A percentile compares a stretch with the other conserved stretches of the same genome.
Evolutionary conservation across 2,797 vertebrate species (phyloP).

Genomic region (Amblyraja radiata): DNA sequence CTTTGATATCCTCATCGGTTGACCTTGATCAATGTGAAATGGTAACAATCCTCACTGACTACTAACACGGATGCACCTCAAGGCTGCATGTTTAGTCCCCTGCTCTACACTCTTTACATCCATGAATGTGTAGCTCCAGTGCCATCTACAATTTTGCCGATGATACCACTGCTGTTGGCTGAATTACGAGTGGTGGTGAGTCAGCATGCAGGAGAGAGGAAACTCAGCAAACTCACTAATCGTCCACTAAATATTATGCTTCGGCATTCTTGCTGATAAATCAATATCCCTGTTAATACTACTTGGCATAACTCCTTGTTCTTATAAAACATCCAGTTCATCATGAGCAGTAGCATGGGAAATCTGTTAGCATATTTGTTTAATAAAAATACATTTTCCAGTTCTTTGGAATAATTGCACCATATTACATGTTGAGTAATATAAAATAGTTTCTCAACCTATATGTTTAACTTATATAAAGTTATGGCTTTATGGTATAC

Average conservation of each 20-base stretch:
- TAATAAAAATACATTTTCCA: background rate
- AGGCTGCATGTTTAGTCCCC: too few species aligned
- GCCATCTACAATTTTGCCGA: too few species aligned
- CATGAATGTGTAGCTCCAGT: too few species aligned
- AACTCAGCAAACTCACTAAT: background rate
- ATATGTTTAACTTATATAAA: background rate
- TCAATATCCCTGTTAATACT: background rate
- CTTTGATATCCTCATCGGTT: too few species aligned
- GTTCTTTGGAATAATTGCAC: background rate
- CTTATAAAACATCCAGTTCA: constrained; percentile 13
- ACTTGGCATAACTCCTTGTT: constrained; percentile 30
- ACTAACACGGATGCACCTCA: too few species aligned
- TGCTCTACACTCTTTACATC: too few species aligned
- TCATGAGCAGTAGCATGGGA: background rate
- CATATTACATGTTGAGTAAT: background rate
- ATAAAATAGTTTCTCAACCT: background rate
- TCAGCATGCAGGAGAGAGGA: too few species aligned
- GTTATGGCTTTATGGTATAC: background rate
- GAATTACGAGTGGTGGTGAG: too few species aligned
- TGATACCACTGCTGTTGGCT: too few species aligned
- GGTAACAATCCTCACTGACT: too few species aligned
- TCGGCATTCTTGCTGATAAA: background rate
- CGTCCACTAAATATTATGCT: background rate
- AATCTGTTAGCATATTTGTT: constrained; percentile 7
- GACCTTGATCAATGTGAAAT: too few species aligned